Evolutionary conservation across 2,888 invertebrate genomes (phyloP).

Genomic region (Callinectes sapidus): DNA sequence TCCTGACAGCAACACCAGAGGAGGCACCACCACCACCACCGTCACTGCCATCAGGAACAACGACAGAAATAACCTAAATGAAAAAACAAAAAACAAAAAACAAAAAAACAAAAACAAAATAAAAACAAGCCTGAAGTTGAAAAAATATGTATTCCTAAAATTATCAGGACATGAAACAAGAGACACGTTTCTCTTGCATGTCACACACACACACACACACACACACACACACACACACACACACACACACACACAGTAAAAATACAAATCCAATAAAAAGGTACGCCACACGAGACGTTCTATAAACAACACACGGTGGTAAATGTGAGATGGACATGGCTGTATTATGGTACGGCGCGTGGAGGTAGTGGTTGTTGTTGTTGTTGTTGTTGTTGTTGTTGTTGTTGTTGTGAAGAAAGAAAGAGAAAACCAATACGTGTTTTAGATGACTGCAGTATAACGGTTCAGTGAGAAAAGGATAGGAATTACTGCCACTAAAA

Average conservation of each 20-base stretch:
- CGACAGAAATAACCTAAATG: neutral
- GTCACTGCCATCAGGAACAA: neutral
- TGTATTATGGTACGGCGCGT: neutral
- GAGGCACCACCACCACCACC: neutral
- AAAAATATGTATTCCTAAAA: too few species aligned
- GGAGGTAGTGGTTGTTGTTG: too few species aligned
- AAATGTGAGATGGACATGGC: neutral
- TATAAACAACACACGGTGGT: neutral
- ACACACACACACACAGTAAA: neutral
- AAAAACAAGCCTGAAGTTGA: too few species aligned
- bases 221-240: neutral
- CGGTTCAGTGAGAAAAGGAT: neutral
- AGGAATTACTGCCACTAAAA: neutral
- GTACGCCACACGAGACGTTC: neutral
- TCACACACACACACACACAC: neutral
- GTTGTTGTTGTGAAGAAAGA: neutral
- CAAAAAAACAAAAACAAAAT: too few species aligned
- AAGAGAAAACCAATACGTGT: neutral
- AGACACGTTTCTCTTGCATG: neutral
- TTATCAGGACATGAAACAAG: too few species aligned
- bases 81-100: too few species aligned
- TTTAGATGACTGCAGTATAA: neutral
- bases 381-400: too few species aligned
- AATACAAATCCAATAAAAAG: neutral
- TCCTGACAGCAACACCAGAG: neutral